Conservation (phyloP, 2,797 vertebrate genomes). For the Caiman crocodilus region DNA sequence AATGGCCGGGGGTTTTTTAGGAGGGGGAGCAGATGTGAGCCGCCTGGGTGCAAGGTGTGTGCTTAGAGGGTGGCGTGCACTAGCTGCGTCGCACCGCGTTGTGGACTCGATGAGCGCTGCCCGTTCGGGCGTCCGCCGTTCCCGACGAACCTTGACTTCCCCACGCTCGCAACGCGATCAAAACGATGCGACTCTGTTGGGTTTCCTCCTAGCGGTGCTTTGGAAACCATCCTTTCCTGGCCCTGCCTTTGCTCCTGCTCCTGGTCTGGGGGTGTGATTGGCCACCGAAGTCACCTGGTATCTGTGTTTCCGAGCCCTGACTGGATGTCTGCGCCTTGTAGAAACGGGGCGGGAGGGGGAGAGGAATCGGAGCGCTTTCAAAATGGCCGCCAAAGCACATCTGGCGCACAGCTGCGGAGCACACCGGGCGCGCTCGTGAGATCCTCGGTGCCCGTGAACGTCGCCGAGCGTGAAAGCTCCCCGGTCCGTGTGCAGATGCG, state of each 20-base stretch:
- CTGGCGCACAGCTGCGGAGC: neutral
- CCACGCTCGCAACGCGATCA: neutral
- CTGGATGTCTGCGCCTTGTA: neutral
- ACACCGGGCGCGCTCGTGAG: neutral
- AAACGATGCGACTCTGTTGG: neutral
- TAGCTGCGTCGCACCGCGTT: neutral
- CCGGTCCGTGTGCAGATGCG: neutral
- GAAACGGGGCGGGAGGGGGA: neutral
- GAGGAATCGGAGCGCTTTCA: neutral
- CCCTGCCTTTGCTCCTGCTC: neutral
- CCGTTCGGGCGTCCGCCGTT: neutral
- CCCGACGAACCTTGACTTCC: neutral
- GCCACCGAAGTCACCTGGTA: neutral
- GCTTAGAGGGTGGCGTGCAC: neutral
- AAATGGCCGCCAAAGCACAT: neutral
- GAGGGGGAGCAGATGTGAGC: fast-evolving
- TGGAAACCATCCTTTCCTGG: neutral
- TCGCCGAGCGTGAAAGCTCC: neutral
- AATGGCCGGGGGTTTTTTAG: neutral
- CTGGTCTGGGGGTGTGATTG: neutral
- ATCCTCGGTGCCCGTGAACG: neutral
- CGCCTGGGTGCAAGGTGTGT: neutral
- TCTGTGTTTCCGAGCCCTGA: neutral
- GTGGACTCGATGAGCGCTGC: neutral
- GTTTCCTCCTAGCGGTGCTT: neutral